Conservation (phyloP, 2,888 invertebrate species). For the Idaea straminata region DNA sequence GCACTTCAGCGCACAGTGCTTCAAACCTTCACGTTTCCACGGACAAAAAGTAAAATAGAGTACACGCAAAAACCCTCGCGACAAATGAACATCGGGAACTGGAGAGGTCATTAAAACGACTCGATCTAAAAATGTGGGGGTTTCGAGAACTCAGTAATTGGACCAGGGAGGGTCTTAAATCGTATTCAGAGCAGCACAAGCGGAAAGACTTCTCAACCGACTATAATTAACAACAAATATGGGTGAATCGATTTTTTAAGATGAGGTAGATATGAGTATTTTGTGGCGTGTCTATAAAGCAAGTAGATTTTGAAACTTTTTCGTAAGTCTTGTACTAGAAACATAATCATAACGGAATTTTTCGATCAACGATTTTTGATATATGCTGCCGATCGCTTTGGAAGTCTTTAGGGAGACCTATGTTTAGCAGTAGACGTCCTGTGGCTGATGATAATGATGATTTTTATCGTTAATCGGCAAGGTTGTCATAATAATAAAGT, state of each 20-base stretch:
- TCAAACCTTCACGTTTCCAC: slow-evolving; percentile 52
- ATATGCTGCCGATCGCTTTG: too few relatives aligned
- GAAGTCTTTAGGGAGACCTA: too few relatives aligned
- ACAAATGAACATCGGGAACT: slow-evolving; percentile 79
- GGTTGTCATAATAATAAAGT: too few relatives aligned
- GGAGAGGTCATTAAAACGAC: slow-evolving; percentile 79
- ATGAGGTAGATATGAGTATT: not conserved
- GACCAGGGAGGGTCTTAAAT: slow-evolving; percentile 78
- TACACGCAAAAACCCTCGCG: slow-evolving; percentile 72
- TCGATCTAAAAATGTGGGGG: slow-evolving; percentile 76
- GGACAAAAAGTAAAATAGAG: slow-evolving; percentile 65
- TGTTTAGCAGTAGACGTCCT: too few relatives aligned
- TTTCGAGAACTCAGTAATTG: slow-evolving; percentile 77
- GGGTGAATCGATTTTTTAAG: slow-evolving; percentile 75
- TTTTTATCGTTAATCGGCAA: too few relatives aligned
- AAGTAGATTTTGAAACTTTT: not conserved
- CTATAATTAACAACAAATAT: slow-evolving; percentile 80
- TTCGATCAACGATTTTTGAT: too few relatives aligned
- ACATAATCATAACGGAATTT: not conserved
- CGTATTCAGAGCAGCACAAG: slow-evolving; percentile 74
- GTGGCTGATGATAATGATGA: too few relatives aligned
- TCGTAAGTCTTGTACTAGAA: not conserved
- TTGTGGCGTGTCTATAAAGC: not conserved
- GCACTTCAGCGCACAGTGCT: slow-evolving; percentile 46
- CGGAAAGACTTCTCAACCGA: slow-evolving; percentile 78